Percentiles rank a stretch among this genome's conserved stretches.
Evolutionary conservation across 2,113 vertebrate species (phyloP).

Genomic region (Hypanus sabinus): DNA sequence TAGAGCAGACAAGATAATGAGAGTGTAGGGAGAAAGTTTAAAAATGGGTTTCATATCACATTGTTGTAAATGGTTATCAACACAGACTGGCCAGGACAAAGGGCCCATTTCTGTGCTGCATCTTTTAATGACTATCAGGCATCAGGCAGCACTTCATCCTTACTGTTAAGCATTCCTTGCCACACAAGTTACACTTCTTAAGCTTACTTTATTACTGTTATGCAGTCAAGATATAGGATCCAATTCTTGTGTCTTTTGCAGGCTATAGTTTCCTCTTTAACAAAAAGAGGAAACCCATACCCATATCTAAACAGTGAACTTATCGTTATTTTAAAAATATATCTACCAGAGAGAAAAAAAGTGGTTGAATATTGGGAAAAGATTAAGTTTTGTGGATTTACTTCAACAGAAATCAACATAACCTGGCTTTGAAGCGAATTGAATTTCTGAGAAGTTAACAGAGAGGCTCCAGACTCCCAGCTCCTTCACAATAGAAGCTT

Average conservation of each 20-base stretch:
- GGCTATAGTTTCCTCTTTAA: not conserved
- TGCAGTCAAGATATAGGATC: not conserved
- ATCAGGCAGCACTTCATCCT: not conserved
- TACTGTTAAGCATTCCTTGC: not conserved
- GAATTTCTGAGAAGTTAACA: conserved; percentile 2
- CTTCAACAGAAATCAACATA: not conserved
- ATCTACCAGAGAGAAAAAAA: not conserved
- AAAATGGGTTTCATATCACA: too few relatives aligned
- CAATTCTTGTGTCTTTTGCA: not conserved
- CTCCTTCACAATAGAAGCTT: not conserved
- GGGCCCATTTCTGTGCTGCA: too few relatives aligned
- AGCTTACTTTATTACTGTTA: too few relatives aligned
- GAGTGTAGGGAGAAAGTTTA: too few relatives aligned
- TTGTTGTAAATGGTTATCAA: too few relatives aligned
- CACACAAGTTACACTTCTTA: not conserved
- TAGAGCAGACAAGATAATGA: too few relatives aligned
- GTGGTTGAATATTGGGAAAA: not conserved
- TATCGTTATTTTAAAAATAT: not conserved
- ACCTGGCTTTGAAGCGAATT: not conserved
- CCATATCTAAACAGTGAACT: not conserved
- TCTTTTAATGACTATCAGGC: not conserved
- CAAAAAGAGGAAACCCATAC: too few relatives aligned
- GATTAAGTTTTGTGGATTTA: not conserved
- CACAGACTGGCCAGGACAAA: too few relatives aligned
- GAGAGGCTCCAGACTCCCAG: not conserved